Evolutionary conservation across 1,140 invertebrate genomes (phyloP), one percentile per base, ranked within the genome.

Genomic region (Drosophila tristis): DNA sequence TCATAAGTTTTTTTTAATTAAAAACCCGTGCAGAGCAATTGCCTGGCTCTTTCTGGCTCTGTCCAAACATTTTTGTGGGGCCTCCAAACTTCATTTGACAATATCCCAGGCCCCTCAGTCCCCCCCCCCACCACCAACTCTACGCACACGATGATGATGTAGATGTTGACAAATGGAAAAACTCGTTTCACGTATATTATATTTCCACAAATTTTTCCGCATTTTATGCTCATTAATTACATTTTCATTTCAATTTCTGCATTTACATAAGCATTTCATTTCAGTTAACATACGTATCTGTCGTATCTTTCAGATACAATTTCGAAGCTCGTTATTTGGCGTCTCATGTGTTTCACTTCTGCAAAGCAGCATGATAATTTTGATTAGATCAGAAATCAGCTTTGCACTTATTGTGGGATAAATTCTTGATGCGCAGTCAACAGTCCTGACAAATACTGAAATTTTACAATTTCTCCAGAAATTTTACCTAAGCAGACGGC

Each of bases 201-300:
- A 77, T 71, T 79, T 79, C 70, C 65, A 74, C 74, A 74, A 78
- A 39, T 13, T 87, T 86, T 86, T 87, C 81, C 82, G 82, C 81
- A 81, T 85, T 86, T 87, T 82, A 82, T 82, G 84, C 81, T 86
- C 81, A 86, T 86, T 86, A 86, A 86, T 86, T 86, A 82, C 82
- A 86, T 82, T 81, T 86, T 82, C 78, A 87, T 81, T 81, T 77
- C 78, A 71, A 60, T 79, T 82, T 86, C 67, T 60, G 74, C 78
- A 86, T 86, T 86, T 86, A 87, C 81, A 86, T 86, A 86, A 86
- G 61, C 82, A 86, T 85, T 85, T 82, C 50, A 78, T 54, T 70
- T 48, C 31, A 15, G 57, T 68, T 49, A 58, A 25, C 6, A 49
- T 45, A 43, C 45, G 39, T 47, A 25, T 62, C 51, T 50, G 35